Percentiles rank a stretch among this genome's conserved stretches.
These are phyloP conservation scores for Polietes domitor DNA, from an alignment of 2,888 invertebrate species.

Conservation along the genomic window DNA sequence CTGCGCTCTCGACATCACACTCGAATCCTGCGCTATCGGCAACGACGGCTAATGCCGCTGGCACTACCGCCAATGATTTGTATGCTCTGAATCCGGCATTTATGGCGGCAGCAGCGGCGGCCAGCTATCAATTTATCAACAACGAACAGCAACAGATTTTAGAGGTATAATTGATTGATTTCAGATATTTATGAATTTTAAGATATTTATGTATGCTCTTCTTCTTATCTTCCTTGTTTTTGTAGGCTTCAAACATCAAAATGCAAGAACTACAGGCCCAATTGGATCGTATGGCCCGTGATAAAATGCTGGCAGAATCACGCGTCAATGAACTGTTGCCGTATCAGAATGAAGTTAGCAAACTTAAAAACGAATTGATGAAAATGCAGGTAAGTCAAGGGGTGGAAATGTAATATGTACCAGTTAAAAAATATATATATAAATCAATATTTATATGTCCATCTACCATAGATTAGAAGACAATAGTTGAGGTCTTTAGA, in stretches of 20 bases:
- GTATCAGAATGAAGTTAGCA: constrained; percentile 86
- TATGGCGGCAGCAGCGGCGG: constrained; percentile 72
- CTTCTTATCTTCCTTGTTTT: constrained; percentile 35
- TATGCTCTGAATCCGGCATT: constrained; percentile 72
- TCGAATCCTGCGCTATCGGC: constrained; percentile 61
- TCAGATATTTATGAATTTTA: constrained; percentile 16
- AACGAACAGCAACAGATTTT: constrained; percentile 76
- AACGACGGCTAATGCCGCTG: constrained; percentile 54
- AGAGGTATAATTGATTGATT: constrained; percentile 71
- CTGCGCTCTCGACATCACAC: constrained; percentile 50
- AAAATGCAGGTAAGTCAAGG: constrained; percentile 85
- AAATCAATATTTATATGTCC: no score
- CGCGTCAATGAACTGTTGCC: constrained; percentile 84
- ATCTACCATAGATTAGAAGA: no score
- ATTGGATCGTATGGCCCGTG: constrained; percentile 85
- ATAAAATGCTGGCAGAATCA: constrained; percentile 85
- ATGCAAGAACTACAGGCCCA: constrained; percentile 85
- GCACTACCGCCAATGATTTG: constrained; percentile 64
- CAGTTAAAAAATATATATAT: background rate
- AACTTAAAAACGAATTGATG: constrained; percentile 86
- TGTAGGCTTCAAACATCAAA: constrained; percentile 78
- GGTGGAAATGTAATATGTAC: no score
- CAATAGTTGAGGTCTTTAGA: no score
- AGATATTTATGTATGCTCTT: background rate
- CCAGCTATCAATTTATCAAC: constrained; percentile 75